Percentiles rank a stretch among this genome's conserved stretches.
Evolutionary conservation across 53 echinoderm and acorn worm genomes (phyloP).

Genomic region (Actinopyga echinites): DNA sequence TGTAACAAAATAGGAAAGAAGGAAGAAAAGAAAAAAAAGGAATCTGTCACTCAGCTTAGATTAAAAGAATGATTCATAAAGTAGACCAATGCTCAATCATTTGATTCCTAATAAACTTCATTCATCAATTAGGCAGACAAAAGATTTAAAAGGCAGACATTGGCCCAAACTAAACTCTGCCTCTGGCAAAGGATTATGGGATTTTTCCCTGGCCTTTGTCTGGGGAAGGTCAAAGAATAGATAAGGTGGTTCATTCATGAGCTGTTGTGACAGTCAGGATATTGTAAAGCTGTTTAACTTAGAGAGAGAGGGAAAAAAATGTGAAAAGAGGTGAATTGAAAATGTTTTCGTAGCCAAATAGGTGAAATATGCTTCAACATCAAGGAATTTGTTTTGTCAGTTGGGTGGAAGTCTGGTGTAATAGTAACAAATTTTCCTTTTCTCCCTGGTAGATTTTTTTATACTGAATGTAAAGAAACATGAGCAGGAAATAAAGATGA

Average conservation of each 20-base stretch:
- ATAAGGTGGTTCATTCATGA: not conserved
- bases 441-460: no score
- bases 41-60: not conserved
- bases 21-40: not conserved
- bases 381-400: no score
- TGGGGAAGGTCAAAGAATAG: not conserved
- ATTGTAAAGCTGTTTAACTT: no score
- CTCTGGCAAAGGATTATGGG: conserved; percentile 14
- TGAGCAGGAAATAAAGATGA: no score
- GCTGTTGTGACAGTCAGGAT: not conserved
- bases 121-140: conserved; percentile 26
- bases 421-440: no score
- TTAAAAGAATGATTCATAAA: conserved; percentile 15
- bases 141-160: not conserved
- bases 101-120: conserved; percentile 12
- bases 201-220: conserved; percentile 12
- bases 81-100: not conserved
- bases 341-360: no score
- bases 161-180: conserved; percentile 12
- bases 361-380: no score
- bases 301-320: no score
- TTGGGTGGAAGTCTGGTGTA: no score
- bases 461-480: no score
- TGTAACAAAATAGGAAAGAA: not conserved
- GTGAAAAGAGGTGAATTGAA: no score